phyloP scores from a whole-genome alignment of 2,113 vertebrate genomes.

The Zosterops lateralis region DNA sequence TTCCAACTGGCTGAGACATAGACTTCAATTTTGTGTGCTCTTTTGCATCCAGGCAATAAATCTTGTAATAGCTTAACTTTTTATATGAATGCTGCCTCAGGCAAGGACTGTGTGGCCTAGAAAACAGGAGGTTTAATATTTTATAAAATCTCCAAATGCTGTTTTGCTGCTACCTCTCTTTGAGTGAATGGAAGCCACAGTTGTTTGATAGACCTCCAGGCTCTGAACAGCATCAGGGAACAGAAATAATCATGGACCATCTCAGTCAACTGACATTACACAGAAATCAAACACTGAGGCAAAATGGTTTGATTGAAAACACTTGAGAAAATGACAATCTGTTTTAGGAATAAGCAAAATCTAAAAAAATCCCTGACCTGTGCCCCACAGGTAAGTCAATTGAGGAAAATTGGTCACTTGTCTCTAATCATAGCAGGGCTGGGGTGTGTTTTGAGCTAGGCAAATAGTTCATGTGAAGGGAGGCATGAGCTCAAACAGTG shows the following conservation, averaged over 20 bases:
- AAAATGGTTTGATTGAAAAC: background rate
- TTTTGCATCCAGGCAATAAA: slow-evolving; percentile 63
- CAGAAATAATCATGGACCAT: background rate
- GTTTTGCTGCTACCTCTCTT: slow-evolving; percentile 44
- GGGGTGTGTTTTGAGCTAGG: background rate
- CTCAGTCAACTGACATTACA: background rate
- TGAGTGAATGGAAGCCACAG: background rate
- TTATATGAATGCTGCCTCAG: slow-evolving; percentile 64
- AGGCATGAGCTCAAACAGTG: background rate
- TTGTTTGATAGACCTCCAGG: slow-evolving; percentile 7
- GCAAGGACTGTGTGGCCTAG: slow-evolving; percentile 66
- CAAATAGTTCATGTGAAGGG: background rate
- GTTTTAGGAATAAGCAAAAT: background rate
- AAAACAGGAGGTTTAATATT: slow-evolving; percentile 68
- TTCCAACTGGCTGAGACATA: slow-evolving; percentile 10
- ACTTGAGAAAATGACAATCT: background rate
- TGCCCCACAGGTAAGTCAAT: background rate
- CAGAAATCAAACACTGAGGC: background rate
- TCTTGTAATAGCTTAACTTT: slow-evolving; percentile 67
- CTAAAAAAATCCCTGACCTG: background rate
- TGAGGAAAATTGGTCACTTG: background rate
- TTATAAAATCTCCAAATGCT: slow-evolving; percentile 63
- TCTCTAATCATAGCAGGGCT: background rate
- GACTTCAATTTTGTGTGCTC: slow-evolving; percentile 39
- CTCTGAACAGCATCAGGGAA: background rate